Evolutionary conservation across 2,888 invertebrate genomes (phyloP).

Genomic region (Ceraclea dissimilis): DNA sequence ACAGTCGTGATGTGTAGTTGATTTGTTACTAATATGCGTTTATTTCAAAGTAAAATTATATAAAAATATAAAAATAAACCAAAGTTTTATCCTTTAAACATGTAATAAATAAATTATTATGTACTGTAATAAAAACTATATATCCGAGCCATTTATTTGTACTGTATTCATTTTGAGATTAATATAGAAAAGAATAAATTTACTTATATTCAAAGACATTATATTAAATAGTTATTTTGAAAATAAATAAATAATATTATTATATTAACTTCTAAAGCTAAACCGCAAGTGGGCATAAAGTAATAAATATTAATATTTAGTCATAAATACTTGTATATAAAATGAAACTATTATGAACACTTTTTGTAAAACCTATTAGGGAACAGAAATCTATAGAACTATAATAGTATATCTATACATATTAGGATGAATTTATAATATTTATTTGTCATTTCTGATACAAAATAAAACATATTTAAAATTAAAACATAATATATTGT

Average conservation of each 20-base stretch:
- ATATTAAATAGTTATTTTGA: neutral
- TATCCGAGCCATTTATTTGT: conserved; percentile 4
- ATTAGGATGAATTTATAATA: neutral
- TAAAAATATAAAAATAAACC: too few species aligned
- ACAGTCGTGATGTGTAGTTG: too few species aligned
- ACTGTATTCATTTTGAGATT: neutral
- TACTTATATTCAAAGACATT: neutral
- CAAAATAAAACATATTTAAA: too few species aligned
- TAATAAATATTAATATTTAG: too few species aligned
- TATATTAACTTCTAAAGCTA: neutral
- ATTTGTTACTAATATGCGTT: too few species aligned
- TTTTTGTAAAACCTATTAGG: neutral
- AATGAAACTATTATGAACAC: neutral
- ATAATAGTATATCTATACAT: neutral
- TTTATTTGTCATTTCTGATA: neutral
- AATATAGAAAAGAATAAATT: too few species aligned
- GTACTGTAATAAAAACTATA: neutral
- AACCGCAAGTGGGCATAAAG: too few species aligned
- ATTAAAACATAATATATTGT: too few species aligned
- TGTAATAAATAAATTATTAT: too few species aligned
- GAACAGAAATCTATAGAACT: neutral
- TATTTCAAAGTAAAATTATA: too few species aligned
- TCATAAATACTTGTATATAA: too few species aligned
- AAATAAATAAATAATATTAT: neutral
- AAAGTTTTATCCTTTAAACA: too few species aligned